A percentile compares a stretch with the other conserved stretches of the same genome.
Evolutionary conservation across 2,113 vertebrate species (phyloP).

Genomic region (Zootoca vivipara): DNA sequence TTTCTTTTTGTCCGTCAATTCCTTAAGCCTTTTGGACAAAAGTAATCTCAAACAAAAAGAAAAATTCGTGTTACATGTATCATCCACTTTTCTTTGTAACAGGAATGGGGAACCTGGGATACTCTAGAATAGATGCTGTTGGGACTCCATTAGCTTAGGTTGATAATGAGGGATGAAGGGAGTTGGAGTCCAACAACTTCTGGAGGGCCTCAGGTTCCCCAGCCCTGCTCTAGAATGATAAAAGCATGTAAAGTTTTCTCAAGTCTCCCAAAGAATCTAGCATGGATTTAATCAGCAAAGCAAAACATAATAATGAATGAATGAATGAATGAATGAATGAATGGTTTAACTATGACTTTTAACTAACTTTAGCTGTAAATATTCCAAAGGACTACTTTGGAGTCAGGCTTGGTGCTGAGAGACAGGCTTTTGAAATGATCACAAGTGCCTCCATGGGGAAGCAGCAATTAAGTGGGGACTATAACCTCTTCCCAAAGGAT

Average conservation of each 20-base stretch:
- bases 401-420: background rate
- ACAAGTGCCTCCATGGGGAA: background rate
- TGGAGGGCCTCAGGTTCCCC: too few relatives aligned
- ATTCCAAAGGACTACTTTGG: background rate
- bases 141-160: too few relatives aligned
- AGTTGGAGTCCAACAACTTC: too few relatives aligned
- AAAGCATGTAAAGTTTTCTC: background rate
- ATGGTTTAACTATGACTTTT: background rate
- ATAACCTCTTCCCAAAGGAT: background rate
- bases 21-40: conserved; percentile 85
- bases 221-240: background rate
- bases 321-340: too few relatives aligned
- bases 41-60: conserved; percentile 80
- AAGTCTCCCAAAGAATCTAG: background rate
- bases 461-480: background rate
- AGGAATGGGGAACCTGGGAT: too few relatives aligned
- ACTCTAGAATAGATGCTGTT: too few relatives aligned
- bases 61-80: conserved; percentile 18
- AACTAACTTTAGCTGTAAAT: background rate
- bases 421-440: background rate
- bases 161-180: too few relatives aligned
- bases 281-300: background rate
- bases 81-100: background rate
- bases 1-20: conserved; percentile 79
- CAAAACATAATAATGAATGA: background rate